phyloP scores from a whole-genome alignment of 2,888 invertebrate species.

The Melanotus villosus region DNA sequence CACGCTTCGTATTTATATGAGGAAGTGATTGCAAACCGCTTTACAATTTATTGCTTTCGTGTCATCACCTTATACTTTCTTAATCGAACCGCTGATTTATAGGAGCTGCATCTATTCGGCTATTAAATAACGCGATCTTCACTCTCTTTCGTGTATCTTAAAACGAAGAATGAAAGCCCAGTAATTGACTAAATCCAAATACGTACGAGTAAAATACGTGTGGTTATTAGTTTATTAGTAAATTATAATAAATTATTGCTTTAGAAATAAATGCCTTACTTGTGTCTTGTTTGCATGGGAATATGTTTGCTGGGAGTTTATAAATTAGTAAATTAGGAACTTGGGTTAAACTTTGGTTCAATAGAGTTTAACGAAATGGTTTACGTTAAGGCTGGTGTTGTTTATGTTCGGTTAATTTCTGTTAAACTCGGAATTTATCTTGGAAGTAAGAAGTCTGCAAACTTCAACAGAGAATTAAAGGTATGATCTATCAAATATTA shows the following conservation, averaged over 20 bases:
- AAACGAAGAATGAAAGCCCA: neutral
- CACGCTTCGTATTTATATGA: constrained; percentile 25
- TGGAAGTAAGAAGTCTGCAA: too few relatives aligned
- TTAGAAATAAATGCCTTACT: too few relatives aligned
- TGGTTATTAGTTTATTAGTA: neutral
- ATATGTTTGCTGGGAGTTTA: too few relatives aligned
- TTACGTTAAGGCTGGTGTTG: too few relatives aligned
- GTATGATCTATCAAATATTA: too few relatives aligned
- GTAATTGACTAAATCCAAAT: constrained; percentile 13
- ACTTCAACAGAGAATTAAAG: too few relatives aligned
- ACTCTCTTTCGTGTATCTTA: neutral
- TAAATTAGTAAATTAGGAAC: too few relatives aligned
- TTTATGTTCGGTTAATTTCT: too few relatives aligned
- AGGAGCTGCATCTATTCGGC: constrained; percentile 19
- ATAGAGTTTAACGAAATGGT: too few relatives aligned
- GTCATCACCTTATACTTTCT: constrained; percentile 52
- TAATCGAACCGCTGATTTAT: constrained; percentile 51
- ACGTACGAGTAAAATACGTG: neutral
- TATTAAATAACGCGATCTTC: neutral
- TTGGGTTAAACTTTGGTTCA: too few relatives aligned
- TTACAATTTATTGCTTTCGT: constrained; percentile 49
- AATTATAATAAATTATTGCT: neutral
- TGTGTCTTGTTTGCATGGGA: too few relatives aligned
- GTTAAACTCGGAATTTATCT: too few relatives aligned
- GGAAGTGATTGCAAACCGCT: constrained; percentile 31